Base-by-base conservation (phyloP, 1,140 invertebrate species). In the honey bee (Apis mellifera) region DNA sequence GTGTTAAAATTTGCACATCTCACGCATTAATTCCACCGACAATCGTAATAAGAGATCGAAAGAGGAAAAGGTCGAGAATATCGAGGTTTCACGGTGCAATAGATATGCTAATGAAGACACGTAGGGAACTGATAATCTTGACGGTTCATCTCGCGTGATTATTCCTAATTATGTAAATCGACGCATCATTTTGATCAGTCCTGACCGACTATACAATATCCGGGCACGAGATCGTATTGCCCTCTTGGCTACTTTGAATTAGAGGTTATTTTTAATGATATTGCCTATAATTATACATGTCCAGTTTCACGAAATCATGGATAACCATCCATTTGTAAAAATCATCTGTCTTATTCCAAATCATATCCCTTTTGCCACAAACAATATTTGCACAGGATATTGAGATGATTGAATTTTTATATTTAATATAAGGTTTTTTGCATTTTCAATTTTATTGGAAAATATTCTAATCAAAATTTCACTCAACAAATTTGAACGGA, bases 151-250 rank as follows among this genome's bases (percentile, higher is more conserved):
- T 87, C 83, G 83, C 83, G 86, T 85, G 72, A 87, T 88, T 82
- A 85, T 87, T 88, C 62, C 84, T 80, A 87, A 89, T 89, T 88
- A 89, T 88, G 86, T 71, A 88, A 88, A 89, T 86, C 64, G 59
- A 42, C 59, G 54, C 23, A 78, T 72, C 48, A 85, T 85, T 82
- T 60, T 78, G 84, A 89, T 87, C 84, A 80, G 71, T 69, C 52
- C 66, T 48, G 54, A 57, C 42, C 59, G 77, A 81, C 59, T 77
- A 78, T 85, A 81, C 59, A 74, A 78, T 85, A 78, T 81, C 78
- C 81, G 70, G 78, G 48, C 83, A 83, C 60, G 80, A 81, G 65
- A 80, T 79, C 84, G 57, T 80, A 79, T 79, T 86, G 69, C 70
- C 42, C 65, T 68, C 48, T 54, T 71, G 69, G 85, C 59, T 74